A percentile compares a stretch with the other conserved stretches of the same genome.
phyloP scores from a whole-genome alignment of 2,888 invertebrate species.

The Drosophila pegasa region DNA sequence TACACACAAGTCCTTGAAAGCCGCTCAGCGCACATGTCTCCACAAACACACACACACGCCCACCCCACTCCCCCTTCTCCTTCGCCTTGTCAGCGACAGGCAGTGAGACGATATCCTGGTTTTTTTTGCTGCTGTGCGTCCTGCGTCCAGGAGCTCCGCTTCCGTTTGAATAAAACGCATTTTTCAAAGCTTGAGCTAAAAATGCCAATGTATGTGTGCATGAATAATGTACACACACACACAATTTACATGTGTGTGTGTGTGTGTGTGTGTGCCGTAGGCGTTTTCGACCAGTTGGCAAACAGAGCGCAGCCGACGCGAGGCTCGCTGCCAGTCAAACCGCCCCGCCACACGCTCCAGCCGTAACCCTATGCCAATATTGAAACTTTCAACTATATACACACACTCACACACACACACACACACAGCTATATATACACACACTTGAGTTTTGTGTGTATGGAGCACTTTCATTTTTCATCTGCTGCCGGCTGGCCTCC shows the following conservation, averaged over 20 bases:
- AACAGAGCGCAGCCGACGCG: slow-evolving; percentile 38
- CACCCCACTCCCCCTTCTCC: neutral
- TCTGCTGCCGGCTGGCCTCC: slow-evolving; percentile 55
- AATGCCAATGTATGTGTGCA: slow-evolving; percentile 59
- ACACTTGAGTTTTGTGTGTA: slow-evolving; percentile 29
- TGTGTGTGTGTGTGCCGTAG: slow-evolving; percentile 48
- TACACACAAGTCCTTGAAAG: slow-evolving; percentile 52
- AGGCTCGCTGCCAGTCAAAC: slow-evolving; percentile 47
- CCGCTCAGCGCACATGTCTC: slow-evolving; percentile 21
- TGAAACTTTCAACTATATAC: slow-evolving; percentile 76
- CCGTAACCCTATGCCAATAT: slow-evolving; percentile 65
- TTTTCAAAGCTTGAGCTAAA: slow-evolving; percentile 66
- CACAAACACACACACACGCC: neutral
- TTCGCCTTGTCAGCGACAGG: slow-evolving; percentile 30
- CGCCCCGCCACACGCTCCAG: slow-evolving; percentile 3
- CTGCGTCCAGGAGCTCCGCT: slow-evolving; percentile 61
- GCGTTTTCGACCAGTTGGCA: slow-evolving; percentile 71
- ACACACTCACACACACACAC: slow-evolving; percentile 21
- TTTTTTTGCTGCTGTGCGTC: slow-evolving; percentile 11
- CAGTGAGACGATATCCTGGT: slow-evolving; percentile 26
- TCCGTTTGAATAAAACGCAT: slow-evolving; percentile 74
- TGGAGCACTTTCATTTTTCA: slow-evolving; percentile 67
- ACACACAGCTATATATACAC: slow-evolving; percentile 22
- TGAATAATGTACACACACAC: slow-evolving; percentile 65
- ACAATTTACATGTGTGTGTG: slow-evolving; percentile 41